A percentile compares a stretch with the other conserved stretches of the same genome.
These are phyloP conservation scores for Mesocricetus auratus DNA, from an alignment of 2,113 vertebrate genomes.

Conservation along the genomic window DNA sequence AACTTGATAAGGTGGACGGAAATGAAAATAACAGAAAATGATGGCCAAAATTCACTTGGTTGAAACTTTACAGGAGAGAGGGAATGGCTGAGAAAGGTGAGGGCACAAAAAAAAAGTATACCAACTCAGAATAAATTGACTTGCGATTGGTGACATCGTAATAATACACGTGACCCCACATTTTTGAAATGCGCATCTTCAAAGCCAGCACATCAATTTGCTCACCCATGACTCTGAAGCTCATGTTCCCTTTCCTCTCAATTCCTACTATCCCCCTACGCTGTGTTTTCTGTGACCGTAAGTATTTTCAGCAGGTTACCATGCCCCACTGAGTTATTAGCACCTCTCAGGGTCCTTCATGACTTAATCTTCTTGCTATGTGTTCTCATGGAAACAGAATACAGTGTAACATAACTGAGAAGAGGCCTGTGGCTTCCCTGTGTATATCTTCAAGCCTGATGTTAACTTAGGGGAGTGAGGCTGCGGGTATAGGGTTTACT, in stretches of 20 bases:
- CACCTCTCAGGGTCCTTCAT: conserved; percentile 78
- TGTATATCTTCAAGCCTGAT: conserved; percentile 61
- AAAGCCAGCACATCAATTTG: background rate
- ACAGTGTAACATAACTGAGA: conserved; percentile 67
- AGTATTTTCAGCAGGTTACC: conserved; percentile 80
- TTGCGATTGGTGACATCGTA: background rate
- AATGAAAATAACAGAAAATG: background rate
- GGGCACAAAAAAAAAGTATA: background rate
- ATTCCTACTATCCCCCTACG: conserved; percentile 53
- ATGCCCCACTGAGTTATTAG: conserved; percentile 80
- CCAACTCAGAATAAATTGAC: background rate
- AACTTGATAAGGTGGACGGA: background rate
- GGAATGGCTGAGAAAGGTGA: background rate
- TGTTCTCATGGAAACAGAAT: conserved; percentile 79
- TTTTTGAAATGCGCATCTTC: conserved; percentile 36
- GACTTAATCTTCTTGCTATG: conserved; percentile 76
- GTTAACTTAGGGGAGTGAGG: conserved; percentile 70
- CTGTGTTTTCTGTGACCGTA: conserved; percentile 64
- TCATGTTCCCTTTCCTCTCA: conserved; percentile 7
- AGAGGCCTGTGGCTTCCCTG: conserved; percentile 72
- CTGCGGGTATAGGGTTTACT: conserved; percentile 64
- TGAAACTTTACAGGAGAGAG: background rate
- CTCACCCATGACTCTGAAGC: background rate
- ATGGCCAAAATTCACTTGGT: background rate
- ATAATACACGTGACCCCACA: background rate